phyloP scores from a whole-genome alignment of 2,113 vertebrate genomes.

The Pelecanoides urinatrix region DNA sequence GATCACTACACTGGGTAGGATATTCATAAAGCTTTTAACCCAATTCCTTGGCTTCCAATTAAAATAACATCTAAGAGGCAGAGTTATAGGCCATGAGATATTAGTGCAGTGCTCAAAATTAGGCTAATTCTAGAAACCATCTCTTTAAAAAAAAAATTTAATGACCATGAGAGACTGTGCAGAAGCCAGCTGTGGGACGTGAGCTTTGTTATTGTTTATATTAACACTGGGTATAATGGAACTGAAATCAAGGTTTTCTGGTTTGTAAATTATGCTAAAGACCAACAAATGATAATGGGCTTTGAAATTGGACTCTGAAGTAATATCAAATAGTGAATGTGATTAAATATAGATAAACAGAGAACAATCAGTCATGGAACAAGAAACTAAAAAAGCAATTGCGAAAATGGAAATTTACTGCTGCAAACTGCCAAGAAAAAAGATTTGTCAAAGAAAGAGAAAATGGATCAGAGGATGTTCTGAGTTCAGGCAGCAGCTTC shows the following conservation, averaged over 20 bases:
- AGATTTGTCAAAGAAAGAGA: not conserved
- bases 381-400: conserved; percentile 20
- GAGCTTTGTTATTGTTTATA: not conserved
- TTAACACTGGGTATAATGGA: not conserved
- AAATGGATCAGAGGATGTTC: not conserved
- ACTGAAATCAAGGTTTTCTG: not conserved
- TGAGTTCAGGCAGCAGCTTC: not conserved
- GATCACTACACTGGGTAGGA: not conserved
- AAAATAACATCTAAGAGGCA: conserved; percentile 34
- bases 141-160: not conserved
- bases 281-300: not conserved
- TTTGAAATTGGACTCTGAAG: conserved; percentile 30
- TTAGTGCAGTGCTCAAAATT: not conserved
- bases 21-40: conserved; percentile 19
- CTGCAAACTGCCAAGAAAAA: not conserved
- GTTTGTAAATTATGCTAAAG: conserved; percentile 5
- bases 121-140: not conserved
- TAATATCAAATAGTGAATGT: not conserved
- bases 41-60: conserved; percentile 56
- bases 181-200: not conserved
- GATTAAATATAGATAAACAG: conserved; percentile 23
- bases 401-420: conserved; percentile 1
- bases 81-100: not conserved
- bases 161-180: not conserved
- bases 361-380: not conserved